A percentile compares a stretch with the other conserved stretches of the same genome.
These are phyloP conservation scores for Melozone crissalis DNA, from an alignment of 2,113 vertebrate species.

Conservation along the genomic window DNA sequence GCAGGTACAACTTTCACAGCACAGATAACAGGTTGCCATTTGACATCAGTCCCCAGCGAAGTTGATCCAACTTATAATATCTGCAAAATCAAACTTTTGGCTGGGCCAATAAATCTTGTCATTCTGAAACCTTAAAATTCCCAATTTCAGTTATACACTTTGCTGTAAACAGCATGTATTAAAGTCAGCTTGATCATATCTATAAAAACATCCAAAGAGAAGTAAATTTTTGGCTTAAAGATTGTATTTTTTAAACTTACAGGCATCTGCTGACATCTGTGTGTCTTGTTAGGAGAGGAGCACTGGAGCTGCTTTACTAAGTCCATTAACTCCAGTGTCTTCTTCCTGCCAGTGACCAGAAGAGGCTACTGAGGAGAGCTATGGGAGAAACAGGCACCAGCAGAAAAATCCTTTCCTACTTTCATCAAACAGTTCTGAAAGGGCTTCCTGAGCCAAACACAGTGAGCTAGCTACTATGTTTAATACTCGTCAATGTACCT, in stretches of 20 bases:
- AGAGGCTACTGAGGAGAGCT: not conserved
- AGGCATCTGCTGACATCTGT: not conserved
- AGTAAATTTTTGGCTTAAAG: not conserved
- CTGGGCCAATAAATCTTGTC: not conserved
- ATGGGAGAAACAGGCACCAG: not conserved
- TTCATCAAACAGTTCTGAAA: not conserved
- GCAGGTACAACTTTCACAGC: not conserved
- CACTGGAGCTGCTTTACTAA: not conserved
- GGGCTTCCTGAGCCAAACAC: slow-evolving; percentile 22
- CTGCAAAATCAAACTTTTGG: not conserved
- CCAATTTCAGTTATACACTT: not conserved
- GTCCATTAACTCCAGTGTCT: not conserved
- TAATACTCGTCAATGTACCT: not conserved
- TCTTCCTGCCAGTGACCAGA: not conserved
- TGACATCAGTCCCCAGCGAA: not conserved
- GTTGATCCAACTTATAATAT: not conserved
- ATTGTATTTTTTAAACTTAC: not conserved
- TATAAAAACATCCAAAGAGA: not conserved
- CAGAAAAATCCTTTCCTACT: slow-evolving; percentile 20
- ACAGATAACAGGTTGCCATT: slow-evolving; percentile 31
- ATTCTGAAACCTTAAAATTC: not conserved
- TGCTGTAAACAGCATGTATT: not conserved
- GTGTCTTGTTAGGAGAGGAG: not conserved
- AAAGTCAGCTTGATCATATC: not conserved
- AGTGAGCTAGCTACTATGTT: not conserved